Evolutionary conservation across 2,797 vertebrate genomes (phyloP).

Genomic region (Antennarius maculatus): DNA sequence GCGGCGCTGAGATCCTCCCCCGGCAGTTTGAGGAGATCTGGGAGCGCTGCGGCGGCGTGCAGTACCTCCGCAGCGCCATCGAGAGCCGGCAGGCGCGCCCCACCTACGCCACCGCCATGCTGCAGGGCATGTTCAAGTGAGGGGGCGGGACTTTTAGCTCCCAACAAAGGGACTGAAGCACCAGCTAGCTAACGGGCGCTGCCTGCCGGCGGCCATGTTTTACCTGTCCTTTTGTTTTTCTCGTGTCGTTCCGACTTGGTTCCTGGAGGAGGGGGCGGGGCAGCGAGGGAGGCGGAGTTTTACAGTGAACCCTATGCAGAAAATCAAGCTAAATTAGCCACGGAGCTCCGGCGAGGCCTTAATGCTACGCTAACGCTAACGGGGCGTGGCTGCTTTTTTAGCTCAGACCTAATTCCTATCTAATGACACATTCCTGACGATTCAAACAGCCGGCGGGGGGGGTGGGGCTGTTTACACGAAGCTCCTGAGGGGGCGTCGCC

Average conservation of each 20-base stretch:
- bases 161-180: slow-evolving; percentile 76
- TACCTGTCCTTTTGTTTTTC: slow-evolving; percentile 60
- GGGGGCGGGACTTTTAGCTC: not conserved
- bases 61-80: slow-evolving; percentile 94
- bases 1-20: slow-evolving; percentile 93
- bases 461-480: slow-evolving; percentile 51
- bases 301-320: slow-evolving; percentile 62
- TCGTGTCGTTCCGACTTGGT: slow-evolving; percentile 44
- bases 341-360: slow-evolving; percentile 70
- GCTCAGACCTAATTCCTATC: slow-evolving; percentile 48
- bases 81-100: slow-evolving; percentile 92
- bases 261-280: slow-evolving; percentile 13
- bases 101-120: slow-evolving; percentile 95
- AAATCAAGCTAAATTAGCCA: slow-evolving; percentile 36
- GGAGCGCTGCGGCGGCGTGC: slow-evolving; percentile 94
- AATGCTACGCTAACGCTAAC: slow-evolving; percentile 64
- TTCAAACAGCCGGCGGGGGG: slow-evolving; percentile 41
- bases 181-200: slow-evolving; percentile 62
- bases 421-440: slow-evolving; percentile 57
- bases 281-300: slow-evolving; percentile 21
- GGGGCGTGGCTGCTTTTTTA: slow-evolving; percentile 42
- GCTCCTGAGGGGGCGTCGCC: too few species aligned
- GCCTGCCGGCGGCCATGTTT: slow-evolving; percentile 68
- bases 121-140: slow-evolving; percentile 90
- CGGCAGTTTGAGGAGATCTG: slow-evolving; percentile 97